Base-by-base conservation (phyloP, 1,140 invertebrate genomes). In the Andrena cerasifolii region DNA sequence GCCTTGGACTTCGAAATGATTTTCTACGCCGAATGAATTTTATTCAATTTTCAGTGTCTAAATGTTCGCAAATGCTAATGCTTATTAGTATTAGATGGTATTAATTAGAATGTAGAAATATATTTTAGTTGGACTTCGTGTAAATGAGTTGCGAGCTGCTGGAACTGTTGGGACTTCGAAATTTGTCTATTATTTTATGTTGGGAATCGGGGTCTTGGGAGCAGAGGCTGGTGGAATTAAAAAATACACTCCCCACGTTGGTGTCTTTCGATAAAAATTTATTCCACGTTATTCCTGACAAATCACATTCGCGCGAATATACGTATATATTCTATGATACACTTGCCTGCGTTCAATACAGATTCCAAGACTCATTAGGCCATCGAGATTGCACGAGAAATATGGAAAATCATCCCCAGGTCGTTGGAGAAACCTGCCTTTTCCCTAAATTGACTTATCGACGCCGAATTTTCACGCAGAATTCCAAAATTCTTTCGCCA, bases 221-320 rank as follows among this genome's bases (percentile, higher is more conserved):
- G n/a, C n/a, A 40, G 36, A 10, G 36, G 36, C 36, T n/a, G n/a
- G 36, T 10, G 10, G 10, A 51, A 3, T 51, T 24, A 14, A n/a
- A 28, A 16, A 54, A 12, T 40, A 4, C 3, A 45, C 8, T 47
- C 3, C n/a, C 24, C 28, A 3, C 3, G 2, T 18, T 31, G 2
- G 0, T 76, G 4, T 61, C 6, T 53, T 84, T 84, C 76, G 40
- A 76, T 85, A 85, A 75, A 85, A 85, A 85, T 85, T 82, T 85
- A 82, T 85, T 85, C 76, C 18, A 24, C 26, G 26, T 80, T 68
- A 43, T 81, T 54, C 31, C 26, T 75, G 73, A 73, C 72, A 80
- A 85, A 82, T 62, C 36, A 79, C 36, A 68, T 74, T n/a, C 63
- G 51, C 68, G 58, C 65, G 16, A 67, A 47, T 77, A 65, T 66